Evolutionary conservation across 2,888 invertebrate species (phyloP), one percentile per base, ranked within the genome.

Genomic region (Tiliacea citrago): DNA sequence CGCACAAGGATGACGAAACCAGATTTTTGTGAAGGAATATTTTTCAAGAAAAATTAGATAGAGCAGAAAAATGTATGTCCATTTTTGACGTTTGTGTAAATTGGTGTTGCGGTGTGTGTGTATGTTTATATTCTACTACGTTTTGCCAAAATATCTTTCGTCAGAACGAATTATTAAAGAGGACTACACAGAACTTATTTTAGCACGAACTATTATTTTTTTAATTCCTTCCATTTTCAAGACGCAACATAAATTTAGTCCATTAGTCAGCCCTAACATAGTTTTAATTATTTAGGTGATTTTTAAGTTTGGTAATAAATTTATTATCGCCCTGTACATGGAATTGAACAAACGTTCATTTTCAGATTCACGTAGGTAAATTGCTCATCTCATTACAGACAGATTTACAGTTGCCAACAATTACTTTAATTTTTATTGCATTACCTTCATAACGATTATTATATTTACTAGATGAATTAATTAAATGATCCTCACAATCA

Each of bases 41-140:
- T 92, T 93, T 93, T 92, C 88, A 89, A 90, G 87, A 90, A 92
- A 93, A 93, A 90, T 70, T 91, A 88, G 84, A 77, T 81, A 80
- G 84, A 89, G 82, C 87, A 88, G 87, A 87, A 89, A 91, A 90
- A 88, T 89, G 89, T 83, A 85, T 73, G 69, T 62, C 90, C 92
- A 92, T 93, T 93, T 93, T 94, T 94, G 94, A 94, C 94, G 87
- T 93, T 91, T 92, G 69, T 78, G 71, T 89, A 74, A 79, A 73
- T 84, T 79, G 70, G 70, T 84, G 62, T 84, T 78, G 68, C 75
- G 24, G 53, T 65, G 42, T 39, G 39, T 12, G 45, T 8, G 21
- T 68, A n/a, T n/a, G 58, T 55, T 68, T 13, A 0, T 71, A 58
- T 82, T 73, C 67, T 69, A 55, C 29, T 13, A 42, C 7, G 13